phyloP scores from a whole-genome alignment of 2,113 vertebrate species.

The Chunga burmeisteri region DNA sequence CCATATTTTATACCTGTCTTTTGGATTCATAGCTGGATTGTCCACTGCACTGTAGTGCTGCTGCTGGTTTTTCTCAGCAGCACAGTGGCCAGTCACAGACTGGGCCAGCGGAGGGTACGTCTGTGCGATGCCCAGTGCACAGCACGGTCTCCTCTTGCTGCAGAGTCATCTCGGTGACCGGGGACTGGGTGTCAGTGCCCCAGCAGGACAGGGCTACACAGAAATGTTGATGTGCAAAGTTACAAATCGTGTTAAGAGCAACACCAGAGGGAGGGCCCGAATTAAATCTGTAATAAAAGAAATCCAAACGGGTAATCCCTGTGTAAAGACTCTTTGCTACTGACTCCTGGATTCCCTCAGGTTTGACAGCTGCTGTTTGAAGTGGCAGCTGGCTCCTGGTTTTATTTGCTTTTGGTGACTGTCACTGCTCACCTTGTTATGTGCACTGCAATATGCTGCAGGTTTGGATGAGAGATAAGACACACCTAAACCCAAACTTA shows the following conservation, averaged over 20 bases:
- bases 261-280: neutral
- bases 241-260: neutral
- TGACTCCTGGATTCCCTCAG: neutral
- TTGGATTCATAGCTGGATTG: neutral
- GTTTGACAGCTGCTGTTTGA: neutral
- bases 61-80: neutral
- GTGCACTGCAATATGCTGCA: neutral
- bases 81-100: too few species aligned
- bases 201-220: neutral
- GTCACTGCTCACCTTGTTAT: neutral
- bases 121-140: neutral
- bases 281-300: neutral
- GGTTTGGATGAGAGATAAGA: neutral
- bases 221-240: neutral
- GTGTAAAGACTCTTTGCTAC: neutral
- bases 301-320: neutral
- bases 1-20: accelerated
- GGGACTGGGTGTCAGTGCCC: neutral
- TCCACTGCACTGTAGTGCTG: neutral
- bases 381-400: neutral
- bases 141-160: accelerated
- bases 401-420: neutral
- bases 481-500: neutral
- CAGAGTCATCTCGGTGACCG: neutral
- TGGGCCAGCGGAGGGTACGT: accelerated